A percentile compares a stretch with the other conserved stretches of the same genome.
Conservation (phyloP, 1,140 invertebrate genomes). For the Sitobion miscanthi region DNA sequence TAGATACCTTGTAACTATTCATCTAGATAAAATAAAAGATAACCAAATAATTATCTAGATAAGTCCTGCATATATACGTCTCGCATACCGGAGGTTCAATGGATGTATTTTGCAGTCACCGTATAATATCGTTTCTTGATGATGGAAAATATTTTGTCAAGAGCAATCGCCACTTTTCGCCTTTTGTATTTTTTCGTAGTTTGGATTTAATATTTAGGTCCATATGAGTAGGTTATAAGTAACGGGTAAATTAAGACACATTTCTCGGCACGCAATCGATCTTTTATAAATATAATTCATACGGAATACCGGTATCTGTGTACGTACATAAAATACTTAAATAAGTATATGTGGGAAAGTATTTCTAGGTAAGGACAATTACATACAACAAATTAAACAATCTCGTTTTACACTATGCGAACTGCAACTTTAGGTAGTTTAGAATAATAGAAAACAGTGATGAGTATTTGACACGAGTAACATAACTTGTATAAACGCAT, state of each 20-base stretch:
- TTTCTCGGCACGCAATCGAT: too few species aligned
- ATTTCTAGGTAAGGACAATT: too few species aligned
- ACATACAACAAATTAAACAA: not conserved
- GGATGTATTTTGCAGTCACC: not conserved
- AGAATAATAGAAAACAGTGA: not conserved
- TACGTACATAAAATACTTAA: not conserved
- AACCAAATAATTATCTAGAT: too few species aligned
- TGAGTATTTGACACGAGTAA: not conserved
- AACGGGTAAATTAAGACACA: too few species aligned
- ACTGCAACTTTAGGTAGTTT: not conserved
- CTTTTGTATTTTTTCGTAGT: not conserved
- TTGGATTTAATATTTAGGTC: not conserved
- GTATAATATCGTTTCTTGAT: not conserved
- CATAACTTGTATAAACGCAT: not conserved
- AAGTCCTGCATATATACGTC: not conserved
- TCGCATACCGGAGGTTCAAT: not conserved
- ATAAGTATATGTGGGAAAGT: not conserved
- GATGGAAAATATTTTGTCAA: not conserved
- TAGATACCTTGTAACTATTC: too few species aligned
- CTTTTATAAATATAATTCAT: too few species aligned
- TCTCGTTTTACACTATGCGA: not conserved
- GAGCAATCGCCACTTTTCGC: too few species aligned
- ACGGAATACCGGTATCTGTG: too few species aligned
- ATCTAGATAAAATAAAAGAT: too few species aligned
- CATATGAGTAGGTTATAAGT: too few species aligned